These are phyloP conservation scores for Brachionus koreanus DNA, from an alignment of 1,140 invertebrate genomes.

Conservation along the genomic window DNA sequence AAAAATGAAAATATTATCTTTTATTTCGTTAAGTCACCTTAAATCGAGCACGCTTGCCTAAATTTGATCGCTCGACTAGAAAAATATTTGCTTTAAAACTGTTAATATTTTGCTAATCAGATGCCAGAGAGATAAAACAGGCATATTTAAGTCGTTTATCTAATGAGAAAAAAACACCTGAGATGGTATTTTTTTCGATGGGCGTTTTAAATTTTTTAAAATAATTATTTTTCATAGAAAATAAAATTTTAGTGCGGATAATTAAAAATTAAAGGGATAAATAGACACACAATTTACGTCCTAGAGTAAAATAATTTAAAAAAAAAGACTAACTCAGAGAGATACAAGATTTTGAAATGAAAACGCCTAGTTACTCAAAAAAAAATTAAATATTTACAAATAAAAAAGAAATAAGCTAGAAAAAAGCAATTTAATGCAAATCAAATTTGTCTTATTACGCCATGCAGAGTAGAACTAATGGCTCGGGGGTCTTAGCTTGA, in stretches of 20 bases:
- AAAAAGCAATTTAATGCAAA: background rate
- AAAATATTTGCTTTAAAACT: background rate
- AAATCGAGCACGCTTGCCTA: background rate
- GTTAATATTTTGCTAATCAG: background rate
- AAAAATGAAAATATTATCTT: background rate
- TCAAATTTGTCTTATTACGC: constrained; percentile 2
- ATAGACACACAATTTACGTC: background rate
- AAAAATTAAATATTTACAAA: background rate
- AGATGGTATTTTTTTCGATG: background rate
- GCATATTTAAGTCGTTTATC: background rate
- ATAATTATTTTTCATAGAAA: background rate
- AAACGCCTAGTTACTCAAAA: background rate
- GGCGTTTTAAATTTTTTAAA: background rate
- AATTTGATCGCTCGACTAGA: background rate
- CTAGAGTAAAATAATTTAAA: background rate
- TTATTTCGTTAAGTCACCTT: background rate
- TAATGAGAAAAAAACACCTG: background rate
- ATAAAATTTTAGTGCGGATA: background rate
- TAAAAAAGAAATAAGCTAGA: background rate
- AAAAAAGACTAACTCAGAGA: background rate
- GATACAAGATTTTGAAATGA: background rate
- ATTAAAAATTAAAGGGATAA: background rate
- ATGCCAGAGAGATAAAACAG: background rate
- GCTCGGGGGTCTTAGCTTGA: background rate
- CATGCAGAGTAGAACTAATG: background rate